Conservation (phyloP, 2,797 vertebrate species). For the Pelochelys cantorii region DNA sequence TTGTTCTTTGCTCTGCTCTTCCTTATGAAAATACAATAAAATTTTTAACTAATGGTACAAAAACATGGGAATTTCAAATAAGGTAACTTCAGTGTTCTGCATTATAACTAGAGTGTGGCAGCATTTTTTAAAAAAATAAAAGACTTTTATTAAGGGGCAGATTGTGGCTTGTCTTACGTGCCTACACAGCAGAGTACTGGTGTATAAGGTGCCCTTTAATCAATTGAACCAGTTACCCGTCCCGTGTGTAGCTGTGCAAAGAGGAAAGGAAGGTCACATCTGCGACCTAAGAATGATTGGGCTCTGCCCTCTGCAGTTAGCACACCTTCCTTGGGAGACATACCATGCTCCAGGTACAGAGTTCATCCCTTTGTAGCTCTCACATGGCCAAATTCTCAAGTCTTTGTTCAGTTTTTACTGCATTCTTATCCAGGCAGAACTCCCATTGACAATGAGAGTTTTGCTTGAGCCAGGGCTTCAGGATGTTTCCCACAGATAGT, state of each 20-base stretch:
- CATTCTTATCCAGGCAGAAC: neutral
- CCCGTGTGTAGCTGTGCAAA: neutral
- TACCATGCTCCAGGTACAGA: neutral
- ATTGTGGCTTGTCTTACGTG: neutral
- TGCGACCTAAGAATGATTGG: neutral
- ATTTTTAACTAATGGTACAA: neutral
- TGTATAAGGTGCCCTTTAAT: neutral
- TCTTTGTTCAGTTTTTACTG: neutral
- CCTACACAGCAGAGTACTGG: neutral
- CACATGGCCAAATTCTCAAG: neutral
- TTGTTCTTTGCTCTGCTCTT: neutral
- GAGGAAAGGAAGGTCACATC: neutral
- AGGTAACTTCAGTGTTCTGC: neutral
- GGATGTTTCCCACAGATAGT: neutral
- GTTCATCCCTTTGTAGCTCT: neutral
- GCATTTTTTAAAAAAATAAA: neutral
- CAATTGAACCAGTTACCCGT: neutral
- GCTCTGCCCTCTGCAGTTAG: neutral
- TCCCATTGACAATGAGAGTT: neutral
- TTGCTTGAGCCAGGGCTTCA: neutral
- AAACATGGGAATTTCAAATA: neutral
- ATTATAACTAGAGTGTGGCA: neutral
- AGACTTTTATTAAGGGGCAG: neutral
- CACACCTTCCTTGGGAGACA: neutral
- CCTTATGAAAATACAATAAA: neutral